These are phyloP conservation scores for Pedionomus torquatus DNA, from an alignment of 2,113 vertebrate species.

Conservation along the genomic window DNA sequence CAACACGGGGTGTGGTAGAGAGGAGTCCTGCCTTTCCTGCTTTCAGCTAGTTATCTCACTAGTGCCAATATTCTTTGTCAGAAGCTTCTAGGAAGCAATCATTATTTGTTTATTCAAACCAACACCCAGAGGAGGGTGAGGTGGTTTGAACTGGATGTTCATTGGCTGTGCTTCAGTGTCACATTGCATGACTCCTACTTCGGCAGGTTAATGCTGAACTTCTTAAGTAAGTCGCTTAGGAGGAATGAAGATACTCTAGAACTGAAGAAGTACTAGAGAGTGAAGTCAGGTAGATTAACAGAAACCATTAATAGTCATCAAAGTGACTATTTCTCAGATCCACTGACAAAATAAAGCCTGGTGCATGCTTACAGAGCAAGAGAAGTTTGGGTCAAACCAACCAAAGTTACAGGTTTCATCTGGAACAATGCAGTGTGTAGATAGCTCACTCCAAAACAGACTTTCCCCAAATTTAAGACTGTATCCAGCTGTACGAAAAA, in stretches of 20 bases:
- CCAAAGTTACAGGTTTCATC: background rate
- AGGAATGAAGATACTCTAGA: background rate
- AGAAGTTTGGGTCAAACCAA: background rate
- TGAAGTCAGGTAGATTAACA: background rate
- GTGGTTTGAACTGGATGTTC: background rate
- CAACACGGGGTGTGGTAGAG: background rate
- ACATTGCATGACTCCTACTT: background rate
- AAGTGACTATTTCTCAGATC: background rate
- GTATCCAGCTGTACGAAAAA: background rate
- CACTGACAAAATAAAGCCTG: background rate
- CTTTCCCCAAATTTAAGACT: background rate
- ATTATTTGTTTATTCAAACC: conserved; percentile 22
- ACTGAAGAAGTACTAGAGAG: background rate
- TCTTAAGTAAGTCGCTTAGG: background rate
- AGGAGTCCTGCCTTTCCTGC: conserved; percentile 17
- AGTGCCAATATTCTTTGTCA: background rate
- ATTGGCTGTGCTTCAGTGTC: background rate
- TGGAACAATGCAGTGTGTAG: background rate
- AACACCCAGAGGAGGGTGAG: background rate
- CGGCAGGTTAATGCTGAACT: background rate
- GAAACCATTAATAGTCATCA: background rate
- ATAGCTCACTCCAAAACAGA: background rate
- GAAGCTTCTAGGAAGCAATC: background rate
- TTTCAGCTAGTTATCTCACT: background rate
- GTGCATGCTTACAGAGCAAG: background rate